Base-by-base conservation (phyloP, 2,797 vertebrate genomes). In the Ibycter americanus region DNA sequence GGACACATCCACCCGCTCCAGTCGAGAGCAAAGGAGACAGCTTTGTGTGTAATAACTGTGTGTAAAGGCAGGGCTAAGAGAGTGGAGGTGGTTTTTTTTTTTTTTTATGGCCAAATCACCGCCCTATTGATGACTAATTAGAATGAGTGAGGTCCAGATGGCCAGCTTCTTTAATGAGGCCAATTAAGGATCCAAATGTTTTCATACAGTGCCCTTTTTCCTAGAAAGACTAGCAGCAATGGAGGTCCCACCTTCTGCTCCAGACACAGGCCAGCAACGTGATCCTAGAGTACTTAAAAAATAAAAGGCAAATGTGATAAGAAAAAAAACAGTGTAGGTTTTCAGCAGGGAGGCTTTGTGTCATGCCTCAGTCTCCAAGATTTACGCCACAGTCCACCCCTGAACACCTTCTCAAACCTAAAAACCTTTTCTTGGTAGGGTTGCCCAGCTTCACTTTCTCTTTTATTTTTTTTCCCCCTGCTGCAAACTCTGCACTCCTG, bases 51-150 rank as follows among this genome's bases (percentile, higher is more conserved):
- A 96, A 97, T 55, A 73, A 87, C 94, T 96, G 66, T 61, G 87
- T 72, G 95, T 21, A 82, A 95, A 95, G 92, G 95, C 96, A 94
- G 82, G 83, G 93, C 95, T 96, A 70, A 92, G 83, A 96, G 72
- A 95, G 36, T 91, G 92, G 87, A 96, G 95, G 91, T 46, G 95
- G 87, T 25, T 86, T 94, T 47, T 49, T 47, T 6, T 22, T 47
- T 12, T 47, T 40, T 89, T 97, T 95, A 97, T 56, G 68, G 86
- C 87, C 84, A 77, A 87, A 85, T 95, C 59, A 61, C 95, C 23
- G 8, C 96, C 94, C 96, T 65, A 81, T 93, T 56, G 87, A 73
- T 97, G 96, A 97, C 93, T 98, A 98, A 98, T 98, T 98, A 97
- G 92, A 95, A 87, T 12, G 51, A 97, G 96, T 67, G 89, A 97